These are phyloP conservation scores for Drosophila saltans DNA, from an alignment of 1,140 invertebrate genomes.

Conservation along the genomic window DNA sequence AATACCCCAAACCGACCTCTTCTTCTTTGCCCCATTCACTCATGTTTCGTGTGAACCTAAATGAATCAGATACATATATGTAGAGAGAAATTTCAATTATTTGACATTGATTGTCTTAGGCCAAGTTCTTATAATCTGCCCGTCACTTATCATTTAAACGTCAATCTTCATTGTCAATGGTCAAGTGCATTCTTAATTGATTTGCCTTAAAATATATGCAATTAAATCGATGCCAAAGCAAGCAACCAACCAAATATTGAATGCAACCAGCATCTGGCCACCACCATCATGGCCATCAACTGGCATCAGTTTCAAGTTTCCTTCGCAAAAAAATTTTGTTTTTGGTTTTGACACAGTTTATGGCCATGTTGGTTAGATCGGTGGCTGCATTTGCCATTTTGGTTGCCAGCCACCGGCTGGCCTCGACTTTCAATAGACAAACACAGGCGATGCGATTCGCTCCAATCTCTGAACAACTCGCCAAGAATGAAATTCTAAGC, in stretches of 20 bases:
- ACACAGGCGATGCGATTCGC: constrained; percentile 14
- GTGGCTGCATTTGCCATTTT: constrained; percentile 70
- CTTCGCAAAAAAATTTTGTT: constrained; percentile 50
- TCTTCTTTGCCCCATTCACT: constrained; percentile 8
- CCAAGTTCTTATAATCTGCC: constrained; percentile 25
- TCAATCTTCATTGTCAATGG: constrained; percentile 62
- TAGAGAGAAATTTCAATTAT: background rate
- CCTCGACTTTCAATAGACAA: constrained; percentile 69
- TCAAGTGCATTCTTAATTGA: constrained; percentile 58
- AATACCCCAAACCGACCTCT: background rate
- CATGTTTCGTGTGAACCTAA: constrained; percentile 41
- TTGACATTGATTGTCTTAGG: background rate
- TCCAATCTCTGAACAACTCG: background rate
- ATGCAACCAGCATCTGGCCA: constrained; percentile 34
- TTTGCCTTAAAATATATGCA: background rate
- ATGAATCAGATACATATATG: background rate
- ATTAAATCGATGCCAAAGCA: constrained; percentile 27
- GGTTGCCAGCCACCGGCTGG: constrained; percentile 61
- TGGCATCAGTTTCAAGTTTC: constrained; percentile 71
- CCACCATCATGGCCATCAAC: constrained; percentile 52
- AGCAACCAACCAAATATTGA: constrained; percentile 58
- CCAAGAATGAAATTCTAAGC: background rate
- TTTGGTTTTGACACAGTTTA: constrained; percentile 70
- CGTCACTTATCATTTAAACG: background rate
- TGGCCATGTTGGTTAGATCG: constrained; percentile 58